Evolutionary conservation across 1,140 invertebrate genomes (phyloP).

Genomic region (Zaprionus ornatus): DNA sequence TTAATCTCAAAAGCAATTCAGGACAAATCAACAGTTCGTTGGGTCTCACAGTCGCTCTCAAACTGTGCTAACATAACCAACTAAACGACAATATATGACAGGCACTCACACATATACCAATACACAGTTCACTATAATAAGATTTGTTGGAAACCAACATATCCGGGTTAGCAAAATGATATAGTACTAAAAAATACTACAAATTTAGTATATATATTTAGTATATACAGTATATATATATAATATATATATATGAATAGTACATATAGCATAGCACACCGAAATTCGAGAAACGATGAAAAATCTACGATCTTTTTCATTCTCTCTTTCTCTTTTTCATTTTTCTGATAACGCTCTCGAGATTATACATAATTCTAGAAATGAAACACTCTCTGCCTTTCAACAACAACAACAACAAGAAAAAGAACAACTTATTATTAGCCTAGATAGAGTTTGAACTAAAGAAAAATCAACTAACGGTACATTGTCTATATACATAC

Average conservation of each 20-base stretch:
- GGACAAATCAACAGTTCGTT: constrained; percentile 65
- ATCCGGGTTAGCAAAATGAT: constrained; percentile 42
- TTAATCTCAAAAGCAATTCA: constrained; percentile 73
- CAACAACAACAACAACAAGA: constrained; percentile 41
- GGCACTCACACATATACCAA: constrained; percentile 30
- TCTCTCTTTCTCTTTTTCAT: constrained; percentile 17
- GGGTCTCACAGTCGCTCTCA: neutral
- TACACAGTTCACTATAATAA: constrained; percentile 27
- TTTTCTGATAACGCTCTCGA: constrained; percentile 44
- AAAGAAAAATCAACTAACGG: constrained; percentile 61
- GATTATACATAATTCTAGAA: constrained; percentile 37
- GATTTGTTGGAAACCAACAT: constrained; percentile 65
- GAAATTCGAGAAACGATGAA: constrained; percentile 2
- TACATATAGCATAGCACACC: constrained; percentile 20
- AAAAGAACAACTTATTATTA: constrained; percentile 61
- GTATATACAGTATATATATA: constrained; percentile 6
- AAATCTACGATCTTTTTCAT: constrained; percentile 19
- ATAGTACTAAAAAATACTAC: neutral
- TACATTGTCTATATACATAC: constrained; percentile 61
- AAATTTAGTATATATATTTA: constrained; percentile 1
- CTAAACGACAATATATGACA: constrained; percentile 64
- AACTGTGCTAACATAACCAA: constrained; percentile 21
- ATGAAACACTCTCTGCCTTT: constrained; percentile 68
- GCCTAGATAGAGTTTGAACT: constrained; percentile 72
- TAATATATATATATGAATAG: neutral